Evolutionary conservation across 2,888 invertebrate species (phyloP).

Genomic region (Orchesellides sinensis): DNA sequence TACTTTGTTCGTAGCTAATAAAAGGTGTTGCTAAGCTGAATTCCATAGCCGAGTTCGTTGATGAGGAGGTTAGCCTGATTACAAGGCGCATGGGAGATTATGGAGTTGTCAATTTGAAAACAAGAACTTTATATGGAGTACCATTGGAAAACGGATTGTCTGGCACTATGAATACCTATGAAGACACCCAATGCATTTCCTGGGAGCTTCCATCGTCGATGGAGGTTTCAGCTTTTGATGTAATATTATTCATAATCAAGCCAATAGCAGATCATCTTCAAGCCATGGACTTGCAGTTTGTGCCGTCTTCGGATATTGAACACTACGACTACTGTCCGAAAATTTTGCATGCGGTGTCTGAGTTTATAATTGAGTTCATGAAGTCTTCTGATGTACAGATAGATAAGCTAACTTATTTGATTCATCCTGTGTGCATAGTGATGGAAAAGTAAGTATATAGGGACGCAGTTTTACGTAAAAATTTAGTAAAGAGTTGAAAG

Average conservation of each 20-base stretch:
- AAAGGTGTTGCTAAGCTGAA: conserved; percentile 47
- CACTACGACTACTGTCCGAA: conserved; percentile 44
- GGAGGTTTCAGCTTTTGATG: conserved; percentile 61
- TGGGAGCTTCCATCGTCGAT: conserved; percentile 60
- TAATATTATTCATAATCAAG: conserved; percentile 41
- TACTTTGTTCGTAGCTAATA: conserved; percentile 29
- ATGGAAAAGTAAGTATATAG: conserved; percentile 63
- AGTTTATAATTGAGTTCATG: conserved; percentile 67
- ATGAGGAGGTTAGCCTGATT: not conserved
- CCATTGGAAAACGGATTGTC: conserved; percentile 37
- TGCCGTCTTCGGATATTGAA: conserved; percentile 18
- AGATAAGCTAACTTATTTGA: conserved; percentile 43
- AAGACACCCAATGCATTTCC: conserved; percentile 47
- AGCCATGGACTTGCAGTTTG: conserved; percentile 31
- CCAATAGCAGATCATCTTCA: conserved; percentile 27
- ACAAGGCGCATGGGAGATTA: conserved; percentile 21
- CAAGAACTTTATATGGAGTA: conserved; percentile 52
- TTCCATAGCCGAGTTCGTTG: conserved; percentile 33
- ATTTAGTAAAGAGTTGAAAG: not conserved
- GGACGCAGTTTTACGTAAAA: not conserved
- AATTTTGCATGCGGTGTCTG: conserved; percentile 52
- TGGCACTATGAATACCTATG: conserved; percentile 42
- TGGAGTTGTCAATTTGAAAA: conserved; percentile 41
- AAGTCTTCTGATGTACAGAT: conserved; percentile 51
- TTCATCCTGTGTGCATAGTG: conserved; percentile 64